Conservation (phyloP, 2,113 vertebrate genomes). For the Catharus fuscescens region DNA sequence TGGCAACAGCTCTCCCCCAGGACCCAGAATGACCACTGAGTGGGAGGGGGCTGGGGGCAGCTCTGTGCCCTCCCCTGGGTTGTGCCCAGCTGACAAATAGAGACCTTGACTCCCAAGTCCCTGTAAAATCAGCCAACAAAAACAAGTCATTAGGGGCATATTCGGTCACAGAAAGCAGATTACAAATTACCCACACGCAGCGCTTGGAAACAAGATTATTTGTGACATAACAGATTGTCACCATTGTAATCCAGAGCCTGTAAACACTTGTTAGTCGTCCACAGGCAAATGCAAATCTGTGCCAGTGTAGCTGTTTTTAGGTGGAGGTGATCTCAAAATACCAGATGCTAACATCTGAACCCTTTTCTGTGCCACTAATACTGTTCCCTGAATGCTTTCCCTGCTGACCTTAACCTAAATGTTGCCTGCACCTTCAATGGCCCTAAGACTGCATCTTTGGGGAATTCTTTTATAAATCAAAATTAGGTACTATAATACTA, state of each 20-base stretch:
- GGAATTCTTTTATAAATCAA: not conserved
- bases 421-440: not conserved
- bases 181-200: constrained; percentile 15
- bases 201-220: constrained; percentile 35
- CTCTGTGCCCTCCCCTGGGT: not conserved
- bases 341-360: not conserved
- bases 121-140: not conserved
- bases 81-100: not conserved
- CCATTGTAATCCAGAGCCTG: constrained; percentile 29
- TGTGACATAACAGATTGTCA: constrained; percentile 50
- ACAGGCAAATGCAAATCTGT: constrained; percentile 2
- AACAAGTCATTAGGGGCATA: not conserved
- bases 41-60: not conserved
- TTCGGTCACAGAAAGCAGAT: not conserved
- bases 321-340: not conserved
- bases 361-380: not conserved
- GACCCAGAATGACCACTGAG: not conserved
- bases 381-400: not conserved
- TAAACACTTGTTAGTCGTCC: constrained; percentile 14
- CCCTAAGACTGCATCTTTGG: not conserved
- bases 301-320: not conserved
- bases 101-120: not conserved
- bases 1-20: not conserved
- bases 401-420: constrained; percentile 5
- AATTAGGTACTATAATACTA: not conserved